Evolutionary conservation across 2,888 invertebrate genomes (phyloP).

Genomic region (Lacanobia oleracea): DNA sequence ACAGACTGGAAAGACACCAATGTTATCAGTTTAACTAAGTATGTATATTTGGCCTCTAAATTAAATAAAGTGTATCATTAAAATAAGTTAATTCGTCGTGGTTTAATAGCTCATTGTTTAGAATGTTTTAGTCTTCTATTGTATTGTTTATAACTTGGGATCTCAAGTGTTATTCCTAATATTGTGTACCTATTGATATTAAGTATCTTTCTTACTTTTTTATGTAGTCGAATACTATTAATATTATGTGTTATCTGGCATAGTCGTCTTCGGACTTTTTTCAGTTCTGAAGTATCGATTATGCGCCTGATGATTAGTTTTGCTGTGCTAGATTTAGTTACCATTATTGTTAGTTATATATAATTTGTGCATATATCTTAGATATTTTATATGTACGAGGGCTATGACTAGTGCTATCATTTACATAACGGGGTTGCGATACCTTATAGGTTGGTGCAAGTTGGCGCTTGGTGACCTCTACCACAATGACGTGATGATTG

Average conservation of each 20-base stretch:
- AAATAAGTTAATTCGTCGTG: conserved; percentile 49
- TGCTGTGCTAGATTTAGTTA: conserved; percentile 68
- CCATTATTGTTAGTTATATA: conserved; percentile 65
- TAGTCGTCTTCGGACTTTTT: conserved; percentile 24
- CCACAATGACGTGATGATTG: background rate
- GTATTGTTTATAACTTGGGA: conserved; percentile 60
- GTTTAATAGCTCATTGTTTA: conserved; percentile 52
- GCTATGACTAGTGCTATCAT: conserved; percentile 26
- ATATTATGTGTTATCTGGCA: conserved; percentile 49
- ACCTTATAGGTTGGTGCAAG: background rate
- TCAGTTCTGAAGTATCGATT: conserved; percentile 18
- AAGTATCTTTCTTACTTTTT: conserved; percentile 60
- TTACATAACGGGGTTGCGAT: conserved; percentile 15
- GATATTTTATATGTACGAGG: conserved; percentile 35
- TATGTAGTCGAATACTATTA: conserved; percentile 54
- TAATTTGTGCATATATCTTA: conserved; percentile 53
- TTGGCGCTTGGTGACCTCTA: no score
- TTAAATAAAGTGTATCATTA: conserved; percentile 58
- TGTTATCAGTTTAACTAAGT: conserved; percentile 54
- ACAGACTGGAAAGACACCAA: conserved; percentile 64
- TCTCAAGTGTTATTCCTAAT: conserved; percentile 66
- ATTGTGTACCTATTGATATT: conserved; percentile 65
- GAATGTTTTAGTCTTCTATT: conserved; percentile 49
- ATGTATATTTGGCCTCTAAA: conserved; percentile 51
- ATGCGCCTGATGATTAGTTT: conserved; percentile 48